Conservation (phyloP, 1,140 invertebrate species). For the Rhagoletis pomonella region DNA sequence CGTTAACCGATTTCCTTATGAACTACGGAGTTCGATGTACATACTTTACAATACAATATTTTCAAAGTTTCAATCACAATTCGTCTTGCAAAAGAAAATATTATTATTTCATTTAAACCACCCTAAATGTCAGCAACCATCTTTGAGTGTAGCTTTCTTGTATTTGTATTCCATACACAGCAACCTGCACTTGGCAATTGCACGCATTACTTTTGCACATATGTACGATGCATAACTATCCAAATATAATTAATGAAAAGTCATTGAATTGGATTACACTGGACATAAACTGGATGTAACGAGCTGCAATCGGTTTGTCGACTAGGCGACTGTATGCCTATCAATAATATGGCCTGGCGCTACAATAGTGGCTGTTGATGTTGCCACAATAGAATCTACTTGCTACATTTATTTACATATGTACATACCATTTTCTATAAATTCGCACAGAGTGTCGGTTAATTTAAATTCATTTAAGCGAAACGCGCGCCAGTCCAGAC, state of each 20-base stretch:
- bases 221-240: background rate
- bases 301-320: slow-evolving; percentile 10
- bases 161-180: background rate
- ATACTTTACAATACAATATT: no score
- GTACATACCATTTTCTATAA: background rate
- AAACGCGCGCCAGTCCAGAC: slow-evolving; percentile 3
- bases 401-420: background rate
- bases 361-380: background rate
- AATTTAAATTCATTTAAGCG: slow-evolving; percentile 47
- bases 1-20: no score
- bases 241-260: slow-evolving; percentile 22
- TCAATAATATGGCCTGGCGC: slow-evolving; percentile 6
- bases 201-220: background rate
- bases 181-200: background rate
- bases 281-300: background rate
- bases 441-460: background rate
- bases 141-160: no score
- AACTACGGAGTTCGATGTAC: no score
- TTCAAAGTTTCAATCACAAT: no score
- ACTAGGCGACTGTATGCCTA: background rate
- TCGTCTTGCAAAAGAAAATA: no score
- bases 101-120: no score
- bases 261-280: slow-evolving; percentile 30
- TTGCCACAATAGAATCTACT: background rate
- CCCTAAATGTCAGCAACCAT: no score